Evolutionary conservation across 2,113 vertebrate species (phyloP).

Genomic region (Chamaetylas fuelleborni): DNA sequence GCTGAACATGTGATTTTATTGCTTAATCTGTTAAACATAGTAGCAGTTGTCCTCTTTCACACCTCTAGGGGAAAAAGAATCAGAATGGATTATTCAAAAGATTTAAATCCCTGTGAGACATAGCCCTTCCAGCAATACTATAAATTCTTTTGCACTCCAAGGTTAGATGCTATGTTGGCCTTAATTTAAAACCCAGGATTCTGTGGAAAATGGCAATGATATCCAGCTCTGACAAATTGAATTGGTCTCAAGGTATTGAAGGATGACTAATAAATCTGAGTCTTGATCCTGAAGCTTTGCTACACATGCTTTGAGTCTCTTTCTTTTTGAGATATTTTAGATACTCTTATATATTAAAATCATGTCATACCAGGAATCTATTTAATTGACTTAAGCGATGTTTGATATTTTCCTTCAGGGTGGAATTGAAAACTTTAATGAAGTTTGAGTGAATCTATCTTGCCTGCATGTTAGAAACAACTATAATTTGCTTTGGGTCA

Average conservation of each 20-base stretch:
- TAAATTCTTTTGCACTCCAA: constrained; percentile 71
- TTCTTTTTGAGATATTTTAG: constrained; percentile 44
- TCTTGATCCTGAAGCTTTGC: constrained; percentile 57
- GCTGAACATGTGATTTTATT: not conserved
- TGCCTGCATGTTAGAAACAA: not conserved
- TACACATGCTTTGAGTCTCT: not conserved
- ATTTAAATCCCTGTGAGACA: constrained; percentile 66
- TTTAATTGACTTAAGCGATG: constrained; percentile 34
- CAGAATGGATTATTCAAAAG: constrained; percentile 68
- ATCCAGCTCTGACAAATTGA: constrained; percentile 72
- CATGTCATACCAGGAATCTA: constrained; percentile 10
- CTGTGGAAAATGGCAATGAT: constrained; percentile 68
- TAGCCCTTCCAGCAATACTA: constrained; percentile 44
- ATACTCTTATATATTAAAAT: constrained; percentile 55
- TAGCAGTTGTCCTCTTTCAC: constrained; percentile 38
- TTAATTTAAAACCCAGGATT: constrained; percentile 72
- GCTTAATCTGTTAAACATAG: constrained; percentile 18
- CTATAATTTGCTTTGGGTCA: constrained; percentile 9
- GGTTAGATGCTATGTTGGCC: constrained; percentile 55
- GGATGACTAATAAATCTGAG: constrained; percentile 72
- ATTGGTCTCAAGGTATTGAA: constrained; percentile 68
- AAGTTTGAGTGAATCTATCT: constrained; percentile 22
- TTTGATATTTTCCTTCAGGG: constrained; percentile 32
- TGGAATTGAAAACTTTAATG: constrained; percentile 22
- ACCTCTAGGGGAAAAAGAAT: not conserved